Evolutionary conservation across 1,140 invertebrate species (phyloP).

Genomic region (Berghia stephanieae): DNA sequence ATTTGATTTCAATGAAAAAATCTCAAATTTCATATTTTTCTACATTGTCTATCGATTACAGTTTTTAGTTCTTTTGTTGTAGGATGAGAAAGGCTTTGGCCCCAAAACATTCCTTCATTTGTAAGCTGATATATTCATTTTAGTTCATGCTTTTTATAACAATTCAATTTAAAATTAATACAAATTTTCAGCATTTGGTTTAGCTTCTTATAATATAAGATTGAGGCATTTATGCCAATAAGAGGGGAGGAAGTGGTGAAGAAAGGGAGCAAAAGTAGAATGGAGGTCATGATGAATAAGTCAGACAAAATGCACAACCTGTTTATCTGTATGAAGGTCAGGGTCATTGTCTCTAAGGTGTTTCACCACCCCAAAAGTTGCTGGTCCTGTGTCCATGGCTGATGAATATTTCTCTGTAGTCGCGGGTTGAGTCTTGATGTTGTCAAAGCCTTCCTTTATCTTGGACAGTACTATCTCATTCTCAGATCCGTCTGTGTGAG

Average conservation of each 20-base stretch:
- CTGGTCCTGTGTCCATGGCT: slow-evolving; percentile 63
- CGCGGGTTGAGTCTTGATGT: slow-evolving; percentile 67
- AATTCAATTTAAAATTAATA: too few species aligned
- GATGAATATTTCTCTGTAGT: slow-evolving; percentile 67
- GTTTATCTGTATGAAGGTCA: slow-evolving; percentile 69
- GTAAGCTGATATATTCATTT: too few species aligned
- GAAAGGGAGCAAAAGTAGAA: too few species aligned
- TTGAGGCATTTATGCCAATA: too few species aligned
- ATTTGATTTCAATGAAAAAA: not conserved
- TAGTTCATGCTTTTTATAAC: too few species aligned
- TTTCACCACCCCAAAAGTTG: slow-evolving; percentile 70
- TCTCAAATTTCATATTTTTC: not conserved
- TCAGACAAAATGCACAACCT: too few species aligned
- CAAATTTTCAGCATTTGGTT: too few species aligned
- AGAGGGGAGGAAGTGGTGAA: too few species aligned
- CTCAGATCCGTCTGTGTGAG: slow-evolving; percentile 48
- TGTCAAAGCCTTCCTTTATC: slow-evolving; percentile 61
- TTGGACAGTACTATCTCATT: slow-evolving; percentile 49
- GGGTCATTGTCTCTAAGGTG: slow-evolving; percentile 69
- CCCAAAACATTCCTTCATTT: not conserved
- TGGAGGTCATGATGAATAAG: too few species aligned
- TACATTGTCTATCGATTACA: not conserved
- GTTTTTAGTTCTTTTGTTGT: too few species aligned
- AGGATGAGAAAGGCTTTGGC: too few species aligned
- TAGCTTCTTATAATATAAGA: too few species aligned